A percentile compares a stretch with the other conserved stretches of the same genome.
These are phyloP conservation scores for Trissolcus brochymenae DNA, from an alignment of 2,888 invertebrate genomes.

Conservation along the genomic window DNA sequence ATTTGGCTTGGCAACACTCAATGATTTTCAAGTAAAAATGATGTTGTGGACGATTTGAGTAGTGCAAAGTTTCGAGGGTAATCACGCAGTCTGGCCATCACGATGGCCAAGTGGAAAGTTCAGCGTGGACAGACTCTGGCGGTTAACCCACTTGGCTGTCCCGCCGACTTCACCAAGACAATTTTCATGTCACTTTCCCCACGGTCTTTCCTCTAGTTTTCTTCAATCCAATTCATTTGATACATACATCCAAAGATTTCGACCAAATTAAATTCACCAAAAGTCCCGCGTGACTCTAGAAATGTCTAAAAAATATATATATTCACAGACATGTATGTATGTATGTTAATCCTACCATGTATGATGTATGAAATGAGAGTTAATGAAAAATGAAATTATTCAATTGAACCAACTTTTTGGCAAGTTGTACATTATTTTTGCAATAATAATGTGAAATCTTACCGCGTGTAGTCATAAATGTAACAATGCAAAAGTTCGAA, in stretches of 20 bases:
- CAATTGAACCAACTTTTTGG: neutral
- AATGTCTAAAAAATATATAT: too few relatives aligned
- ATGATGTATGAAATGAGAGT: too few relatives aligned
- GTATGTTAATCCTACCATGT: too few relatives aligned
- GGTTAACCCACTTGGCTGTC: slow-evolving; percentile 66
- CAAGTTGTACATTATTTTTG: too few relatives aligned
- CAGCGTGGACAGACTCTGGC: slow-evolving; percentile 61
- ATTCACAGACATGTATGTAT: too few relatives aligned
- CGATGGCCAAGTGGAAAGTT: slow-evolving; percentile 61
- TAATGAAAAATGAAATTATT: too few relatives aligned
- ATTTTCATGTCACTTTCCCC: slow-evolving; percentile 50
- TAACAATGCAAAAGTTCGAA: too few relatives aligned
- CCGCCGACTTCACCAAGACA: slow-evolving; percentile 51
- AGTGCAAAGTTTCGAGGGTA: slow-evolving; percentile 24
- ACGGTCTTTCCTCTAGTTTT: slow-evolving; percentile 17
- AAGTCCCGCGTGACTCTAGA: too few relatives aligned
- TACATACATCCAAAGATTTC: slow-evolving; percentile 16
- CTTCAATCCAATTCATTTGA: slow-evolving; percentile 47
- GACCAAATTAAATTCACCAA: too few relatives aligned
- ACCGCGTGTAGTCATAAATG: too few relatives aligned
- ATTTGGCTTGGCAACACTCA: too few relatives aligned
- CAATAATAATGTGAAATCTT: too few relatives aligned
- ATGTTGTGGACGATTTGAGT: slow-evolving; percentile 3
- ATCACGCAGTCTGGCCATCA: slow-evolving; percentile 40
- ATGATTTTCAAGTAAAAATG: neutral